phyloP scores from a whole-genome alignment of 2,113 vertebrate species.

The Elaphurus davidianus region DNA sequence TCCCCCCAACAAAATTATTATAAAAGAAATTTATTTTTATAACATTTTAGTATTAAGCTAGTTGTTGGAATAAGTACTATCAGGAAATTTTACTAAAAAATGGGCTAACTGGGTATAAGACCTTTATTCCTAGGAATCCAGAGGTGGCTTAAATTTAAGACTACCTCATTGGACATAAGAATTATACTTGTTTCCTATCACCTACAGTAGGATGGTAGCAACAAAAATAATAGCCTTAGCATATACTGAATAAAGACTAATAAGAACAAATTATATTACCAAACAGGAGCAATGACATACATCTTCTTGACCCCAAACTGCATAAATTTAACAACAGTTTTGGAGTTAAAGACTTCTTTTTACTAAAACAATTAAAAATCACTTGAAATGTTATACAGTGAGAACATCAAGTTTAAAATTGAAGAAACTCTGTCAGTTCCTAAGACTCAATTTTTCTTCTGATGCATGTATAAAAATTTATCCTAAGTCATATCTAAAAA shows the following conservation, averaged over 20 bases:
- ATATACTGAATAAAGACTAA: slow-evolving; percentile 19
- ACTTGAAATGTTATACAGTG: neutral
- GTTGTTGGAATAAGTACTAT: neutral
- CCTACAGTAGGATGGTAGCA: neutral
- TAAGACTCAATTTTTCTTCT: neutral
- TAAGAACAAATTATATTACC: slow-evolving; percentile 32
- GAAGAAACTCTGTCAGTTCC: neutral
- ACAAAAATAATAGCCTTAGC: slow-evolving; percentile 2
- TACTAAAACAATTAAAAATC: neutral
- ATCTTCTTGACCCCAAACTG: neutral
- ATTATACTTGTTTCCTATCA: neutral
- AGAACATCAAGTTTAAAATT: neutral
- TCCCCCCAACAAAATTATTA: neutral
- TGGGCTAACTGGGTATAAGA: neutral
- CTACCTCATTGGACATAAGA: neutral
- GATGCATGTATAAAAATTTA: neutral
- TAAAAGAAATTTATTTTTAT: slow-evolving; percentile 25
- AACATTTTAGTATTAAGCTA: neutral
- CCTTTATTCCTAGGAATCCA: neutral
- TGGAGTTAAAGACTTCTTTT: slow-evolving; percentile 16
- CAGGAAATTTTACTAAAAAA: slow-evolving; percentile 13
- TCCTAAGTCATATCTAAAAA: neutral
- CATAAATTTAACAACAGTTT: slow-evolving; percentile 3
- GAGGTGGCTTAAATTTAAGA: neutral
- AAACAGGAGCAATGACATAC: slow-evolving; percentile 21